phyloP scores from a whole-genome alignment of 1,140 invertebrate genomes.

The Aleiodes sp. region DNA sequence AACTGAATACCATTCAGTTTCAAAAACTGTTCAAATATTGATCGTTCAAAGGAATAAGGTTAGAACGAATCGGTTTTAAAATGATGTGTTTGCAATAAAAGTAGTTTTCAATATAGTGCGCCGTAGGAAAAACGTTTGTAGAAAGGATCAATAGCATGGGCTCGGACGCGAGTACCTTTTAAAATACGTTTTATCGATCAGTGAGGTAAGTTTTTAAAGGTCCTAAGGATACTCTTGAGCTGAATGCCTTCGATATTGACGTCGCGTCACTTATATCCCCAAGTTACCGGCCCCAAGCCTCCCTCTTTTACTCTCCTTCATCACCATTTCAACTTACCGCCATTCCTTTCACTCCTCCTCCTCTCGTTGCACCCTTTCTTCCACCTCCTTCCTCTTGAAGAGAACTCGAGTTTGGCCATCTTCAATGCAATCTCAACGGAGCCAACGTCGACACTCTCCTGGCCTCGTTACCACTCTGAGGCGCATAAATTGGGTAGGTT shows the following conservation, averaged over 20 bases:
- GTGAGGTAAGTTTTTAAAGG: background rate
- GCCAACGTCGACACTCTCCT: background rate
- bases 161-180: background rate
- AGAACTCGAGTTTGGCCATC: background rate
- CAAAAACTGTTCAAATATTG: too few species aligned
- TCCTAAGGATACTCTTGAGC: background rate
- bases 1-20: too few species aligned
- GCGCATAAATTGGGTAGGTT: slow-evolving; percentile 13
- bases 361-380: background rate
- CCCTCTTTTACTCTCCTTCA: background rate
- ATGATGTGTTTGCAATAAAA: slow-evolving; percentile 25
- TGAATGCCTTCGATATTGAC: background rate
- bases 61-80: background rate
- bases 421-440: background rate
- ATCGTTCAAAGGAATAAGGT: background rate
- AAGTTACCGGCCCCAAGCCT: background rate
- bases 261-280: slow-evolving; percentile 1
- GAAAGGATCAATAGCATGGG: slow-evolving; percentile 3
- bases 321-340: background rate
- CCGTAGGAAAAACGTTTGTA: too few species aligned
- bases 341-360: too few species aligned
- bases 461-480: slow-evolving; percentile 15
- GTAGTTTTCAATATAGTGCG: background rate
- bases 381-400: background rate
- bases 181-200: slow-evolving; percentile 19